Base-by-base conservation (phyloP, 2,113 vertebrate genomes). In the Chloroceryle aenea region DNA sequence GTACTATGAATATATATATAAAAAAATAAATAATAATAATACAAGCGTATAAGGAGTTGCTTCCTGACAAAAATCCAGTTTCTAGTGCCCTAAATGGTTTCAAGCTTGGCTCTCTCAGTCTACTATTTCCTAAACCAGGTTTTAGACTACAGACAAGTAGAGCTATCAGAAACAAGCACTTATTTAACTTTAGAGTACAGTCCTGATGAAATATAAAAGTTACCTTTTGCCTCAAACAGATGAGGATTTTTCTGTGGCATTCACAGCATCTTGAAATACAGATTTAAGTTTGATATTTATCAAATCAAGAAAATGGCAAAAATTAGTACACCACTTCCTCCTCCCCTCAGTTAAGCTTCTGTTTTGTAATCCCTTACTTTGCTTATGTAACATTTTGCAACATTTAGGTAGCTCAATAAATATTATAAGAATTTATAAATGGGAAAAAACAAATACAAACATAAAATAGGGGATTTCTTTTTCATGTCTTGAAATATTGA, bases 391-490 rank as follows among this genome's bases (percentile, higher is more conserved):
- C 10, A n/a, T 40, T 71, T 63, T 81, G 32, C 21, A 58, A 20
- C 25, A 4, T 12, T 87, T 38, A 63, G 12, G 45, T 16, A 88
- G 17, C 26, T 4, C 20, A 2, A 40, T 22, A 47, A 83, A 43
- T 42, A 32, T n/a, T 55, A 3, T 5, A 42, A 76, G 19, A 85
- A 29, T 52, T 72, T 38, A 43, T 8, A 56, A 30, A 20, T 14
- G 3, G 10, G 1, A 72, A 7, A 7, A 68, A 79, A 53, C 1
- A 0, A 52, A 16, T 43, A 77, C 43, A 9, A 84, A 43, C 6
- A 47, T 47, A 72, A 86, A 89, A 75, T 6, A 22, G 32, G 19
- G 15, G 8, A 32, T 38, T 63, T 68, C 15, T 56, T 82, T 50
- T 87, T 47, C 0, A 0, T 6, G 4, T 38, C 48, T 48, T 63